A percentile compares a stretch with the other conserved stretches of the same genome.
Evolutionary conservation across 2,113 vertebrate species (phyloP).

Genomic region (Excalfactoria chinensis): DNA sequence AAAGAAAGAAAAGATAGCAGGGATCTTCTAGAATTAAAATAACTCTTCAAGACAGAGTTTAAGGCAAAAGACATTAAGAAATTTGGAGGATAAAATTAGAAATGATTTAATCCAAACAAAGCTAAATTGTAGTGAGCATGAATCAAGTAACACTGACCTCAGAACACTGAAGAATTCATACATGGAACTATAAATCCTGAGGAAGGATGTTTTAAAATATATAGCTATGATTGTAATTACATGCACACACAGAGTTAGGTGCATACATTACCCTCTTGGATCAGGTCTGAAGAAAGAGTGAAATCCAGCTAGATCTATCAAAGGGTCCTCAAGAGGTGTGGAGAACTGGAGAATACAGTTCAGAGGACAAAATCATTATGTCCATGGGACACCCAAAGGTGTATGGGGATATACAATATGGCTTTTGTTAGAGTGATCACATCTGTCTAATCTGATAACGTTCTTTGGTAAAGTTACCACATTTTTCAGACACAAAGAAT

Average conservation of each 20-base stretch:
- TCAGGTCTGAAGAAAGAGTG: background rate
- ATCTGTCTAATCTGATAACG: background rate
- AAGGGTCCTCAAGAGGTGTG: background rate
- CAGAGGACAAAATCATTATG: background rate
- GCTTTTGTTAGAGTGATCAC: background rate
- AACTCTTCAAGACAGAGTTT: background rate
- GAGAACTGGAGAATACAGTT: background rate
- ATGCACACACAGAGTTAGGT: background rate
- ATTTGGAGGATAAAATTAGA: background rate
- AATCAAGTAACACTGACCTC: background rate
- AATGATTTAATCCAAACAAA: background rate
- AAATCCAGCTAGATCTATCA: background rate
- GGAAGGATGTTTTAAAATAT: background rate
- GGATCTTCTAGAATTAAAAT: background rate
- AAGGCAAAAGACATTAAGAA: background rate
- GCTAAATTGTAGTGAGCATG: background rate
- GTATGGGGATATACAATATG: background rate
- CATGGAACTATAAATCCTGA: background rate
- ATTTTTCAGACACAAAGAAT: background rate
- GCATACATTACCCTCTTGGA: background rate
- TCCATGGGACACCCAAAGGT: background rate
- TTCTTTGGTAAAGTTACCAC: background rate
- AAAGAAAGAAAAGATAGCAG: background rate
- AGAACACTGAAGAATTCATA: background rate
- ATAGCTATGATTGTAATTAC: too few relatives aligned